These are phyloP conservation scores for Sebastes vulpes DNA, from an alignment of 2,797 vertebrate species.

Conservation along the genomic window DNA sequence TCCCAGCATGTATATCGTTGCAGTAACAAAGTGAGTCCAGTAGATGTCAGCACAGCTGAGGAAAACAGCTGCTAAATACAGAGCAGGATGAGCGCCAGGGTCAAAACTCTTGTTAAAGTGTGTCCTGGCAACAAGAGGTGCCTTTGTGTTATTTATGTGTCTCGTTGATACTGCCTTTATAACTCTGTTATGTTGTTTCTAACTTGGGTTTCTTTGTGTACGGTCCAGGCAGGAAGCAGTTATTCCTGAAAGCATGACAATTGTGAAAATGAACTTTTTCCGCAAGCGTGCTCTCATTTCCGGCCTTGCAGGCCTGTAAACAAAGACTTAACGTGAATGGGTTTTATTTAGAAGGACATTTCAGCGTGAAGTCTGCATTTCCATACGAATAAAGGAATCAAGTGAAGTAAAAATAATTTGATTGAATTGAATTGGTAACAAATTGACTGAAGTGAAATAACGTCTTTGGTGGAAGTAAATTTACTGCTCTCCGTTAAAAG, in stretches of 20 bases:
- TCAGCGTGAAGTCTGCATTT: background rate
- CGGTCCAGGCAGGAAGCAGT: background rate
- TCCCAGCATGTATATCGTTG: background rate
- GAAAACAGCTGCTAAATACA: background rate
- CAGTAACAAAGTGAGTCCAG: conserved; percentile 13
- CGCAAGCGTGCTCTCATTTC: background rate
- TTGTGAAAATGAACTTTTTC: background rate
- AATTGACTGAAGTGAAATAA: background rate
- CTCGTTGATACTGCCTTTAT: background rate
- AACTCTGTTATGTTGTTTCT: background rate
- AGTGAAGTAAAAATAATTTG: background rate
- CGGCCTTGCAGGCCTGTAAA: background rate
- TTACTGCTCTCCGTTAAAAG: background rate
- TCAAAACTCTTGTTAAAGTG: conserved; percentile 24
- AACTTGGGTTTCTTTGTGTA: background rate
- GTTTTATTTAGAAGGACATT: background rate
- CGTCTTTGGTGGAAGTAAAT: background rate
- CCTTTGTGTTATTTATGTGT: conserved; percentile 28
- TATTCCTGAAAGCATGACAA: background rate
- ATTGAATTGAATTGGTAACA: background rate
- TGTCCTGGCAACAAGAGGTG: conserved; percentile 57
- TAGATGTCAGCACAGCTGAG: conserved; percentile 67
- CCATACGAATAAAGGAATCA: background rate
- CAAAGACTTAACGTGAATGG: background rate
- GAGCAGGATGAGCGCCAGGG: background rate